phyloP scores from a whole-genome alignment of 64 coral and sea anemone genomes.

The Orbicella faveolata region DNA sequence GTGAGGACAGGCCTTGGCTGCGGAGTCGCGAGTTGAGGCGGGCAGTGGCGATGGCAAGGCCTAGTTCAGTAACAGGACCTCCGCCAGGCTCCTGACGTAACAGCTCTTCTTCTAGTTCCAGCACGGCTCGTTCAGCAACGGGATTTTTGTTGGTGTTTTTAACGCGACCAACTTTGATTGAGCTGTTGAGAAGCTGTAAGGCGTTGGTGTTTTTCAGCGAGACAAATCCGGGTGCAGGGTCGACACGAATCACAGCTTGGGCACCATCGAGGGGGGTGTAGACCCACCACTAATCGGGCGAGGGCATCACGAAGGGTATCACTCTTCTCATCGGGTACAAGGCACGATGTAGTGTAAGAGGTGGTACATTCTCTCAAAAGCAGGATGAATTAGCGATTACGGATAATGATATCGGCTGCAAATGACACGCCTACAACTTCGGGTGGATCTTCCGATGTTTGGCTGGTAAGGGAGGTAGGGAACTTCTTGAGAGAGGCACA shows the following conservation, averaged over 20 bases:
- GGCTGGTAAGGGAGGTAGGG: too few species aligned
- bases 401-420: slow-evolving; percentile 41
- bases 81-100: too few species aligned
- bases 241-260: slow-evolving; percentile 39
- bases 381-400: neutral
- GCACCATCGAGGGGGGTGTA: slow-evolving; percentile 50
- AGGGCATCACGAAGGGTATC: neutral
- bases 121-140: too few species aligned
- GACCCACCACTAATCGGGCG: slow-evolving; percentile 2
- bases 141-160: too few species aligned
- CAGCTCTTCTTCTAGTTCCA: too few species aligned
- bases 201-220: too few species aligned
- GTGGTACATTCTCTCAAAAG: neutral
- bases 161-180: too few species aligned
- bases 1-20: neutral
- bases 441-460: neutral
- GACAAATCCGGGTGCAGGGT: slow-evolving; percentile 57
- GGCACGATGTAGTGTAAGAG: too few species aligned
- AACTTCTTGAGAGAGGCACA: too few species aligned
- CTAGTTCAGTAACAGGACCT: neutral
- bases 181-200: too few species aligned
- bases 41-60: neutral
- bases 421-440: slow-evolving; percentile 38
- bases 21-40: neutral
- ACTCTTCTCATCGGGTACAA: too few species aligned